These are phyloP conservation scores for Pollenia amentaria DNA, from an alignment of 2,888 invertebrate species.

Conservation along the genomic window DNA sequence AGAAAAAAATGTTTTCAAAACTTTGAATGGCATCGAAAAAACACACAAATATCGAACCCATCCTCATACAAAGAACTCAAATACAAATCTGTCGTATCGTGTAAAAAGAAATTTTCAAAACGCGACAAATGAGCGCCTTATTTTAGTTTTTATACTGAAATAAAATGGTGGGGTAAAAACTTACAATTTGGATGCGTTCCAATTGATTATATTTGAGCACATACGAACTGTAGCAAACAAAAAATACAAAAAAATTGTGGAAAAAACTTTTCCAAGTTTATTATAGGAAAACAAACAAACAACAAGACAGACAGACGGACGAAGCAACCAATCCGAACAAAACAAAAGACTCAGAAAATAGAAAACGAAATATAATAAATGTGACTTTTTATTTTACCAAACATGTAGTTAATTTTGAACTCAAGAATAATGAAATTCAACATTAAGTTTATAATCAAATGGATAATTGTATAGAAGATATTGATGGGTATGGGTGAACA, in stretches of 20 bases:
- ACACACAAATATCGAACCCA: constrained; percentile 7
- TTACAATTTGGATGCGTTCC: constrained; percentile 80
- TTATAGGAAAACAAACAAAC: constrained; percentile 41
- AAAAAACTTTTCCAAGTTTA: constrained; percentile 64
- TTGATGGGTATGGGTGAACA: constrained; percentile 13
- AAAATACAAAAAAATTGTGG: constrained; percentile 20
- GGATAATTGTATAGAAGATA: constrained; percentile 1
- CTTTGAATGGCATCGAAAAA: constrained; percentile 38
- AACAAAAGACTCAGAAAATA: constrained; percentile 30
- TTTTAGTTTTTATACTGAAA: constrained; percentile 74
- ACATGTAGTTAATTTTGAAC: constrained; percentile 51
- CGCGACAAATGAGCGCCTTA: constrained; percentile 76
- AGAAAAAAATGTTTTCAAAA: constrained; percentile 42
- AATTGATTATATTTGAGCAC: constrained; percentile 73
- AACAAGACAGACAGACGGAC: constrained; percentile 27
- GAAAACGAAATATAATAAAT: constrained; percentile 61
- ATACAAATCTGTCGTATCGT: constrained; percentile 67
- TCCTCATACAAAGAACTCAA: constrained; percentile 21
- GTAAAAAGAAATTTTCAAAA: constrained; percentile 75
- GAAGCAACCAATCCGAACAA: constrained; percentile 52
- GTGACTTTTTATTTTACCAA: constrained; percentile 60
- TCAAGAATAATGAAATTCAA: constrained; percentile 45
- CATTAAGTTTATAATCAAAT: constrained; percentile 43
- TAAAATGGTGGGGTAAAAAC: constrained; percentile 78
- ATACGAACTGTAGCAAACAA: not conserved